phyloP scores from a whole-genome alignment of 2,113 vertebrate genomes.

The Pelodiscus sinensis region DNA sequence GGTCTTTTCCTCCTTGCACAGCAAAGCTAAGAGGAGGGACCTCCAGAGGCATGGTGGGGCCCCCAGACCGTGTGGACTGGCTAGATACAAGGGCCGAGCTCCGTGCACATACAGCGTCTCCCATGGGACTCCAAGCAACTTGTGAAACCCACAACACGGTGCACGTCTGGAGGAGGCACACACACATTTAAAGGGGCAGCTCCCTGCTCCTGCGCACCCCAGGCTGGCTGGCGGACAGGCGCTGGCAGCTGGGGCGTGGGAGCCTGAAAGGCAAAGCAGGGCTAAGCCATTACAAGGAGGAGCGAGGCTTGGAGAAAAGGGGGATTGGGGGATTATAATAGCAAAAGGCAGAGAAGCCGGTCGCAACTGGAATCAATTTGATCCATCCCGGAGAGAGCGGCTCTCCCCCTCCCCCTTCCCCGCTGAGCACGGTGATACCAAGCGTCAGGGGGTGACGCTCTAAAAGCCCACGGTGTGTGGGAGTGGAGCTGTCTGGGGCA shows the following conservation, averaged over 20 bases:
- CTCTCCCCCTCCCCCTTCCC: neutral
- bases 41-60: neutral
- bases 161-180: neutral
- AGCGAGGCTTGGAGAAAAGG: slow-evolving; percentile 14
- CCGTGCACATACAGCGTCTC: neutral
- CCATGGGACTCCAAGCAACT: neutral
- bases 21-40: neutral
- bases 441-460: neutral
- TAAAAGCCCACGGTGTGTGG: neutral
- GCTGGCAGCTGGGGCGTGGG: neutral
- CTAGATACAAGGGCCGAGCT: neutral
- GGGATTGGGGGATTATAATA: slow-evolving; percentile 47
- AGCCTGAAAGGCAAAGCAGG: neutral
- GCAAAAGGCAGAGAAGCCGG: neutral
- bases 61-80: neutral
- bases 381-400: neutral
- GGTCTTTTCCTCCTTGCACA: neutral
- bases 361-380: neutral
- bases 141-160: neutral
- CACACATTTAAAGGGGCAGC: neutral
- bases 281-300: slow-evolving; percentile 3
- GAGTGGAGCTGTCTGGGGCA: neutral
- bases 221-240: fast-evolving
- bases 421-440: too few species aligned
- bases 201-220: fast-evolving